Conservation (phyloP, 1,140 invertebrate genomes). For the Acromyrmex heyeri region DNA sequence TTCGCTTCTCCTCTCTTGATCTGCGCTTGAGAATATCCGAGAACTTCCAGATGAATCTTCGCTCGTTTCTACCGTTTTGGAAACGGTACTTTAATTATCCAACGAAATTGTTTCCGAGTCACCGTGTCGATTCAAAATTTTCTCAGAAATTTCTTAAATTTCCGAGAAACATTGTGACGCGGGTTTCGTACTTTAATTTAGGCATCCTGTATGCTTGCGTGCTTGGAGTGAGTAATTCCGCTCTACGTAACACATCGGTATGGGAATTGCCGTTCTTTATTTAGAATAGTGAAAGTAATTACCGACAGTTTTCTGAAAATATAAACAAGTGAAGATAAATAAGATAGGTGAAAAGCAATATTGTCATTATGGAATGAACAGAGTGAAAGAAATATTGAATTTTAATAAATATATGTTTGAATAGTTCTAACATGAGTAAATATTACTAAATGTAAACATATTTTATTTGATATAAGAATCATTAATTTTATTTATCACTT, state of each 20-base stretch:
- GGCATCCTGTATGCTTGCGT: neutral
- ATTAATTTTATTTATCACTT: too few species aligned
- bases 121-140: neutral
- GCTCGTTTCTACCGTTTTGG: too few species aligned
- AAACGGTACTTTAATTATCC: neutral
- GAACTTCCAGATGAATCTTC: neutral
- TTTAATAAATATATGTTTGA: too few species aligned
- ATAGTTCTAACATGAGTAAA: too few species aligned
- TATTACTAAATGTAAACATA: too few species aligned
- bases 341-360: neutral
- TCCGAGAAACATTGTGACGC: neutral
- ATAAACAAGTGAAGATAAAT: neutral
- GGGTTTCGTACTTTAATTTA: neutral
- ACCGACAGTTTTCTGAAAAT: neutral
- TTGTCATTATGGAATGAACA: too few species aligned
- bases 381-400: too few species aligned
- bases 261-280: neutral
- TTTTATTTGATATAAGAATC: too few species aligned
- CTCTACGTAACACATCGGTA: neutral
- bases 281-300: constrained; percentile 12
- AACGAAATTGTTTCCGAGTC: neutral
- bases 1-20: neutral
- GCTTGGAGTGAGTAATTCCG: constrained; percentile 11
- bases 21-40: neutral
- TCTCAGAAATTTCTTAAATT: too few species aligned